These are phyloP conservation scores for Thereva unica DNA, from an alignment of 2,888 invertebrate species.

Conservation along the genomic window DNA sequence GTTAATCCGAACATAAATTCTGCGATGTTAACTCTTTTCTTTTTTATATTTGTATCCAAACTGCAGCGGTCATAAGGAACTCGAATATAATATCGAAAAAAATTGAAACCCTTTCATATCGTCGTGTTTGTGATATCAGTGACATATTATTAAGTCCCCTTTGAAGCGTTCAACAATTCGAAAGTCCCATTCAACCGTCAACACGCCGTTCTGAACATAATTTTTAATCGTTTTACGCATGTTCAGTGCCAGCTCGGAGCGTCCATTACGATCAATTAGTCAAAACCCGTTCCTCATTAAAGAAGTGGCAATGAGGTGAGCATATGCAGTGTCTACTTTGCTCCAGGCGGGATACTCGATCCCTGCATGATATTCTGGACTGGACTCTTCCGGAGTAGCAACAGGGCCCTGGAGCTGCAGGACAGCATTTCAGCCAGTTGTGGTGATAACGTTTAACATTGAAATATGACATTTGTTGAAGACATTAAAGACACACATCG, in stretches of 20 bases:
- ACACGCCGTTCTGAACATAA: conserved; percentile 29
- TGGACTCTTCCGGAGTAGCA: conserved; percentile 2
- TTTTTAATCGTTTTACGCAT: conserved; percentile 37
- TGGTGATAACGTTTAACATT: conserved; percentile 4
- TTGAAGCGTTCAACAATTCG: not conserved
- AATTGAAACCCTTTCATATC: too few species aligned
- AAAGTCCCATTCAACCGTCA: conserved; percentile 9
- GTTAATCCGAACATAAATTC: too few species aligned
- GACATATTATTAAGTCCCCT: not conserved
- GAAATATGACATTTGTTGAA: conserved; percentile 36
- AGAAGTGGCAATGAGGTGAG: conserved; percentile 13
- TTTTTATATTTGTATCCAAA: too few species aligned
- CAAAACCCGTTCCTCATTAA: conserved; percentile 36
- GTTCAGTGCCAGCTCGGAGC: conserved; percentile 20
- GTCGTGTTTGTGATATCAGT: too few species aligned
- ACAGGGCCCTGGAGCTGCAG: not conserved
- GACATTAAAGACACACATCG: conserved; percentile 34
- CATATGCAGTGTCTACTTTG: conserved; percentile 4
- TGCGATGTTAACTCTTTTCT: too few species aligned
- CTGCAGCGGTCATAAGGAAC: too few species aligned
- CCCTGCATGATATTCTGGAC: not conserved
- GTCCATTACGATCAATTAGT: conserved; percentile 39
- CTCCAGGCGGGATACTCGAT: not conserved
- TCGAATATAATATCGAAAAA: too few species aligned
- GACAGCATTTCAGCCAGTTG: not conserved